phyloP scores from a whole-genome alignment of 2,113 vertebrate genomes.

The Antennarius striatus region DNA sequence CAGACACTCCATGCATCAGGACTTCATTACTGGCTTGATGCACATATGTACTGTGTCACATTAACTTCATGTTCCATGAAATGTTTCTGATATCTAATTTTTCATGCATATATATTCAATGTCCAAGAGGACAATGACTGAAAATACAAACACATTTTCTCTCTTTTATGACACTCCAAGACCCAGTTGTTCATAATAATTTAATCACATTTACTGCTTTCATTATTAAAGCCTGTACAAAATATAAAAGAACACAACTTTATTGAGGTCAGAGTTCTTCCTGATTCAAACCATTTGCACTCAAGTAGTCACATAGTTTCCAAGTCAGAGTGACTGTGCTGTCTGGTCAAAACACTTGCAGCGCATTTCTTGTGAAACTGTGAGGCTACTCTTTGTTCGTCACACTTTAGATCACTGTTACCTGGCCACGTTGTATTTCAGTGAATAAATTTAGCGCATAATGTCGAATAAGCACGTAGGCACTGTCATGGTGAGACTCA shows the following conservation, averaged over 20 bases:
- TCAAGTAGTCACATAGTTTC: conserved; percentile 30
- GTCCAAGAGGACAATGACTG: conserved; percentile 23
- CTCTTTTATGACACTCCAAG: conserved; percentile 40
- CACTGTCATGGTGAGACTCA: conserved; percentile 9
- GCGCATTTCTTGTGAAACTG: conserved; percentile 9
- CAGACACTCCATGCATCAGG: conserved; percentile 52
- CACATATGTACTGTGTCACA: conserved; percentile 55
- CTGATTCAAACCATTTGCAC: conserved; percentile 25
- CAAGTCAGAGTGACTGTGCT: conserved; percentile 16
- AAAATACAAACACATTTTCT: conserved; percentile 41
- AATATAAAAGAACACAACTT: conserved; percentile 17
- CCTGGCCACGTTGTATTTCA: background rate
- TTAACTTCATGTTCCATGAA: conserved; percentile 32
- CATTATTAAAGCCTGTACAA: conserved; percentile 28
- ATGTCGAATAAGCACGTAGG: background rate
- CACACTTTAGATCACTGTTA: background rate
- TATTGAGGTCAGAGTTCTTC: conserved; percentile 31
- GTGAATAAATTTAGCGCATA: conserved; percentile 1
- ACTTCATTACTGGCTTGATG: conserved; percentile 58
- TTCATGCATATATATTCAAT: conserved; percentile 23
- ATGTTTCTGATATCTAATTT: conserved; percentile 55
- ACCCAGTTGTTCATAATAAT: conserved; percentile 27
- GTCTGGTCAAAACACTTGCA: conserved; percentile 17
- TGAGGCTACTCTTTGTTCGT: background rate
- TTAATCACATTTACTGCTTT: conserved; percentile 43